Evolutionary conservation across 37 sponge, comb jelly and placozoan genomes (phyloP), one percentile per base, ranked within the genome.

Genomic region (Ephydatia muelleri): DNA sequence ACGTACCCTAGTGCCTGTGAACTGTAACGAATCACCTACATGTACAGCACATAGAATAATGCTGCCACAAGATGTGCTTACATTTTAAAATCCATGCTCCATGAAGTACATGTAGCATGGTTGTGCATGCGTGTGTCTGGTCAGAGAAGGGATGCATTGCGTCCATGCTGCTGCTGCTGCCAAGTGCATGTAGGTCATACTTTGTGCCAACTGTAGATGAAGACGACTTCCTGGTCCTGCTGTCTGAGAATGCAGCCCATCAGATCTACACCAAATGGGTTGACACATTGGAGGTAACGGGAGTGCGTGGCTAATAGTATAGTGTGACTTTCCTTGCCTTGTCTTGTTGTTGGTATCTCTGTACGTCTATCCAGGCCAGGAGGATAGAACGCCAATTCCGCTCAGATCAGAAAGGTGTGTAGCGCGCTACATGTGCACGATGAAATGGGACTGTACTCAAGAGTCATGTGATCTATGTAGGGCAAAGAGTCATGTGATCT

Each of bases 241-340:
- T 93, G 19, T 89, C 90, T 27, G 93, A 93, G 78, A 75, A 47
- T 33, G 87, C 77, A 30, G 93, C 93, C 31, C 39, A 40, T 6
- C 72, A 70, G 34, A 75, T 93, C 11, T 70, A 89, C 65, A 66
- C 64, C 23, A 83, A 80, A 30, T 93, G 93, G 93, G 28, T 84
- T 0, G 81, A 93, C 72, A 93, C 93, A 25, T 71, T 93, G n/a
- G 14, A 89, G 80, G 92, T 91, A 76, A n/a, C n/a, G n/a, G n/a
- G n/a, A n/a, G n/a, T 47, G 28, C 26, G 21, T 77, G 5, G 11
- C 2, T 8, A 43, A 43, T 8, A 11, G 47, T 8, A 43, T 43
- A 8, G 47, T 8, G 8, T 4, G 47, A 11, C 47, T 8, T 43
- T 4, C 47, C 8, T 8, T 11, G 47, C 47, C 47, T 11, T 43